Base-by-base conservation (phyloP, 2,113 vertebrate genomes). In the Vidua macroura region DNA sequence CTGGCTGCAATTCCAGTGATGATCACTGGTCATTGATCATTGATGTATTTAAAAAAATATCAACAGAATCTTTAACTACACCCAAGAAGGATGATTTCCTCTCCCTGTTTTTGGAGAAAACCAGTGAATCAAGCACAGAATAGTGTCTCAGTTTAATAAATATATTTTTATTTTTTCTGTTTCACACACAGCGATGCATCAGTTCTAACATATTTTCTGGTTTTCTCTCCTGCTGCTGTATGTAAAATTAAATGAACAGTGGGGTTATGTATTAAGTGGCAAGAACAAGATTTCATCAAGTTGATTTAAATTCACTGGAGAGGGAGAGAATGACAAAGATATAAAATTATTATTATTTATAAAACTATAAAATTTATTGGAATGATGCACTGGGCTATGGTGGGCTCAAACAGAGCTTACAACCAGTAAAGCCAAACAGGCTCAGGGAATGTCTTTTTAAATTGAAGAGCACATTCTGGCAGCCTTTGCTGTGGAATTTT, bases 401-500 rank as follows among this genome's bases (percentile, higher is more conserved):
- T 92, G 52, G 80, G 67, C 96, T 97, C 96, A 96, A 96, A 78
- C 91, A 97, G 79, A 77, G 81, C 88, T 97, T 95, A 88, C 46
- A 94, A 83, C 87, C 86, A 91, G 92, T 68, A 97, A 80, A 97
- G 96, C 96, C 78, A 97, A 92, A 49, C 68, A 82, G 79, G 73
- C 92, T 93, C 91, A 94, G 59, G 90, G 93, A 96, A 96, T 91
- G 92, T 90, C 66, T 95, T 94, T 96, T 94, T 84, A 93, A 97
- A 97, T 51, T 96, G 93, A 95, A 95, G 82, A 96, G 63, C 53
- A 92, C 48, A 67, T 96, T 96, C 86, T 96, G 96, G 60, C 70
- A 92, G 86, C 37, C 48, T 97, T 95, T 37, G 6, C 95, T 94
- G 94, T 37, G 84, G 91, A 96, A 88, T 95, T 96, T 88, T 93